Conservation (phyloP, 2,888 invertebrate genomes). For the Andricus curvator region DNA sequence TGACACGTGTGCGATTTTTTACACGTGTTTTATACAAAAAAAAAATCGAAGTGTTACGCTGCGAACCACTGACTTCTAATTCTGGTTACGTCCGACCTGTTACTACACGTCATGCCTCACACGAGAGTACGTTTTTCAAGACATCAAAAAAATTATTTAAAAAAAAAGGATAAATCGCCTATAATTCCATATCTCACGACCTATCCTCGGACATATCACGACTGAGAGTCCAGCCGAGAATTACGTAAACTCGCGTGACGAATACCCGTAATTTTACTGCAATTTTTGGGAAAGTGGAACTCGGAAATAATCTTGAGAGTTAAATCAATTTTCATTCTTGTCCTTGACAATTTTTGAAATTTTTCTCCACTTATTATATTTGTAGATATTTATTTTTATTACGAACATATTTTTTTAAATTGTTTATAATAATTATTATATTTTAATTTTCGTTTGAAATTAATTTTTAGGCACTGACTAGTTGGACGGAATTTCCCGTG, state of each 20-base stretch:
- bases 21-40: constrained; percentile 2
- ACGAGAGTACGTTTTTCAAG: constrained; percentile 29
- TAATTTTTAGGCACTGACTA: no score
- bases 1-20: constrained; percentile 18
- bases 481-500: no score
- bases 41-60: not conserved
- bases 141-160: not conserved
- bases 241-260: constrained; percentile 18
- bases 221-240: not conserved
- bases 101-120: constrained; percentile 27
- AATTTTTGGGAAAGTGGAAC: constrained; percentile 25
- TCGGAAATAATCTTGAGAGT: not conserved
- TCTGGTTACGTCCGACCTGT: constrained; percentile 29
- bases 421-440: no score
- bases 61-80: constrained; percentile 28
- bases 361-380: not conserved
- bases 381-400: no score
- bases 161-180: not conserved
- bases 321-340: not conserved
- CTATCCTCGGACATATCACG: no score
- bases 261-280: not conserved
- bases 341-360: not conserved
- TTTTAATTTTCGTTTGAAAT: not conserved
- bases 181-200: not conserved
- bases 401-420: no score